Conservation (phyloP, 2,113 vertebrate genomes). For the Pygoscelis adeliae region DNA sequence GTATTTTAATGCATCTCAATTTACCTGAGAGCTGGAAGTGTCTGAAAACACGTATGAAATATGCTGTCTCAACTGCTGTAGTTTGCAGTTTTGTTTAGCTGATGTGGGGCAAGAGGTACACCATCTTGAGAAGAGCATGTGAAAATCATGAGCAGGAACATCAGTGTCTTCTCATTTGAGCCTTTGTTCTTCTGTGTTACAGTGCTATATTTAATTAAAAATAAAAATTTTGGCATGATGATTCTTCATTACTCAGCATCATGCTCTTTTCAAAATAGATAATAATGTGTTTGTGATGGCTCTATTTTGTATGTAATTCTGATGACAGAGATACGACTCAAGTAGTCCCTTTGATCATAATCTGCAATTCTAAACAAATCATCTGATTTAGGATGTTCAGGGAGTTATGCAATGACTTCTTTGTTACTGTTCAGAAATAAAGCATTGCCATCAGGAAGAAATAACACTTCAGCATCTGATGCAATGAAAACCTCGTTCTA, state of each 20-base stretch:
- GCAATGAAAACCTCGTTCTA: background rate
- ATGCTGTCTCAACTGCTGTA: background rate
- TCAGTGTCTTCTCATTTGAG: background rate
- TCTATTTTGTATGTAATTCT: background rate
- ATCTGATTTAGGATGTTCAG: constrained; percentile 17
- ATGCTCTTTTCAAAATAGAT: background rate
- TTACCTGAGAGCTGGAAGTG: background rate
- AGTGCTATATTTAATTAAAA: background rate
- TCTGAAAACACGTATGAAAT: background rate
- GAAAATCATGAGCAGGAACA: background rate
- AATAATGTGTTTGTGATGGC: background rate
- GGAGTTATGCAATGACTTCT: constrained; percentile 14
- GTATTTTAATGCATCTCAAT: background rate
- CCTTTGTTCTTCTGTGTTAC: background rate
- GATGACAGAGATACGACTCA: constrained; percentile 1
- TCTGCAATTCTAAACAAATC: constrained; percentile 57
- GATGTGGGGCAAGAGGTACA: background rate
- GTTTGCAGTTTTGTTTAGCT: background rate
- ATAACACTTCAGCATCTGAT: background rate
- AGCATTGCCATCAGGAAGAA: background rate
- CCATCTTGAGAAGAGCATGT: background rate
- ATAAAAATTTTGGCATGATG: background rate
- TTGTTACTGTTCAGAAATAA: constrained; percentile 8
- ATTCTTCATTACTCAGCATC: background rate
- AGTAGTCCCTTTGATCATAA: constrained; percentile 11